A percentile compares a stretch with the other conserved stretches of the same genome.
Evolutionary conservation across 2,888 invertebrate species (phyloP).

Genomic region (Agrochola litura): DNA sequence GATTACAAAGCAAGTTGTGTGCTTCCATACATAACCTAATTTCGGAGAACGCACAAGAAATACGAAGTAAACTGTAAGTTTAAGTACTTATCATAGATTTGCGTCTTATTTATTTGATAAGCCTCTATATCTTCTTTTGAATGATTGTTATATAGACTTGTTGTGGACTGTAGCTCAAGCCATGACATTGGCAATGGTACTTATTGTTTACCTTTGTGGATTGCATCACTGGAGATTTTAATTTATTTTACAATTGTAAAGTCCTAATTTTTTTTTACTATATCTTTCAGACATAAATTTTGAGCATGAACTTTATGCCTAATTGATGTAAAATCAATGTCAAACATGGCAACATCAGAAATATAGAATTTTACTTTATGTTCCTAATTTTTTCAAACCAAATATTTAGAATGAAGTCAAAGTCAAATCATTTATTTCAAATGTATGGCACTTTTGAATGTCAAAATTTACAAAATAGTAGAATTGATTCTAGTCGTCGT

Average conservation of each 20-base stretch:
- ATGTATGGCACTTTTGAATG: no score
- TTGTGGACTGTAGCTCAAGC: not conserved
- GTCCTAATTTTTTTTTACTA: not conserved
- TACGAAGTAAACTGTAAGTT: conserved; percentile 85
- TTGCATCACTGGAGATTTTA: not conserved
- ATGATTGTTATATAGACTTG: not conserved
- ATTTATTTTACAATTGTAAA: not conserved
- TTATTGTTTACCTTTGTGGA: conserved; percentile 2
- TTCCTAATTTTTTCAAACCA: not conserved
- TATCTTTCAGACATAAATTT: not conserved
- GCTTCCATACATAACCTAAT: conserved; percentile 83
- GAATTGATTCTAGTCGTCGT: no score
- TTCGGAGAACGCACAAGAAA: conserved; percentile 82
- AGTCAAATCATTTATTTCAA: no score
- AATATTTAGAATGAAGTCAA: no score
- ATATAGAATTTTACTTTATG: not conserved
- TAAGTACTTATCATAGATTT: conserved; percentile 20
- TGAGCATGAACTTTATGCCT: not conserved
- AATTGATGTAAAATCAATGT: not conserved
- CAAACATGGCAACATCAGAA: not conserved
- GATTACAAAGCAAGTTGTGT: conserved; percentile 82
- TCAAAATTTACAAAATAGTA: no score
- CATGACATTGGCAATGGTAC: conserved; percentile 14
- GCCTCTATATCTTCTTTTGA: not conserved
- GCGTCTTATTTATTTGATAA: conserved; percentile 20